Percentiles rank a stretch among this genome's conserved stretches.
phyloP scores from a whole-genome alignment of 2,888 invertebrate species.

The Drosophila sordidula region DNA sequence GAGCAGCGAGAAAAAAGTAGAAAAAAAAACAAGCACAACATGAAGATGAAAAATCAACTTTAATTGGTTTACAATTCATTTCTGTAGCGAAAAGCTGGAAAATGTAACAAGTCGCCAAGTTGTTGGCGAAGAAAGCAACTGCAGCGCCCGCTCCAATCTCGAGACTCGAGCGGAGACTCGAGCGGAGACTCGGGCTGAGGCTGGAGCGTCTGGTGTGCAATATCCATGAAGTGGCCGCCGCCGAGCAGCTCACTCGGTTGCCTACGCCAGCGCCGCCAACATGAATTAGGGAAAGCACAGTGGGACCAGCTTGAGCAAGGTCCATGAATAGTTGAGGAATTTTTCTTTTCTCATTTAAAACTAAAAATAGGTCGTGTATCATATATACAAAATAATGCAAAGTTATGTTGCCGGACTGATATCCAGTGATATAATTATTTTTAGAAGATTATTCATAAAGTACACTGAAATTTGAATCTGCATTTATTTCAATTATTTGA shows the following conservation, averaged over 20 bases:
- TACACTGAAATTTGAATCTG: no score
- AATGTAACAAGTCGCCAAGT: constrained; percentile 67
- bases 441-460: no score
- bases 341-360: no score
- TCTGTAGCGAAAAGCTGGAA: constrained; percentile 67
- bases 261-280: constrained; percentile 44
- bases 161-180: constrained; percentile 1
- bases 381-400: no score
- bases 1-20: constrained; percentile 9
- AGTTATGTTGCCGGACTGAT: no score
- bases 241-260: constrained; percentile 28
- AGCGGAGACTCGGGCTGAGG: neutral
- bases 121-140: constrained; percentile 65
- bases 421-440: no score
- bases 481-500: no score
- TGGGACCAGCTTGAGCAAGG: constrained; percentile 22
- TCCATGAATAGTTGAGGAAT: no score
- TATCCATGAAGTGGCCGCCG: constrained; percentile 70
- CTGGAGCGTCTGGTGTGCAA: constrained; percentile 63
- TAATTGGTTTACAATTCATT: constrained; percentile 80
- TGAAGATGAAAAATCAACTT: constrained; percentile 67
- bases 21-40: constrained; percentile 20
- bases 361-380: no score
- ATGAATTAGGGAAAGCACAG: constrained; percentile 68
- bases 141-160: constrained; percentile 29